phyloP scores from a whole-genome alignment of 1,140 invertebrate genomes.

The Temnothorax curvispinosus region DNA sequence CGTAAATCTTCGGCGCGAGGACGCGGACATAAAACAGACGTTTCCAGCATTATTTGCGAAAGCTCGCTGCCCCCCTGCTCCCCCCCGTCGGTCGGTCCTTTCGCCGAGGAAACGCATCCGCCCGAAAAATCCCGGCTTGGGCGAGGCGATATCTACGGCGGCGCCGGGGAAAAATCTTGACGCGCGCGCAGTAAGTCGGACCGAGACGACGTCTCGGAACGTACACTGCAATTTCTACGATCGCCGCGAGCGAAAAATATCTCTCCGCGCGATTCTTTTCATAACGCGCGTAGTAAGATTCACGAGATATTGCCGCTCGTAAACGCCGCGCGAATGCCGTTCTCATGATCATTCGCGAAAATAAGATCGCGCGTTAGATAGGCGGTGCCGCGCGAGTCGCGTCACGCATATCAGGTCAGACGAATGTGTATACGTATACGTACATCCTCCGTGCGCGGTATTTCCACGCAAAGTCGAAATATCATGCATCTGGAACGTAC shows the following conservation, averaged over 20 bases:
- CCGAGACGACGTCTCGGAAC: not conserved
- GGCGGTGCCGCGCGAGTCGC: slow-evolving; percentile 2
- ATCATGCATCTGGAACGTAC: slow-evolving; percentile 60
- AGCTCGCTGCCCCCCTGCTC: not conserved
- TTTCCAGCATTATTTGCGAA: slow-evolving; percentile 40
- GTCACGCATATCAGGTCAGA: slow-evolving; percentile 44
- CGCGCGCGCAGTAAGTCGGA: not conserved
- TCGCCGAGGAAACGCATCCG: not conserved
- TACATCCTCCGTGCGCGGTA: not conserved
- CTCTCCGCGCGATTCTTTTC: not conserved
- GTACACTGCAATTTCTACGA: not conserved
- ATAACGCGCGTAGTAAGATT: not conserved
- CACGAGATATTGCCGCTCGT: not conserved
- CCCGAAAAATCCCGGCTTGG: not conserved
- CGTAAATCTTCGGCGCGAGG: slow-evolving; percentile 29
- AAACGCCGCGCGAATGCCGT: not conserved
- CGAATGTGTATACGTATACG: too few species aligned
- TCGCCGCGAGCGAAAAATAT: not conserved
- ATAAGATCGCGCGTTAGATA: slow-evolving; percentile 47
- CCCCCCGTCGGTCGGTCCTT: not conserved
- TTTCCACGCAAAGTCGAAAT: slow-evolving; percentile 58
- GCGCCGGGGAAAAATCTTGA: not conserved
- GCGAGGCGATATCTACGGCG: not conserved
- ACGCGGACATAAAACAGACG: slow-evolving; percentile 29
- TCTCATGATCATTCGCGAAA: slow-evolving; percentile 26